These are phyloP conservation scores for Microchirus variegatus DNA, from an alignment of 2,797 vertebrate genomes.

Conservation along the genomic window DNA sequence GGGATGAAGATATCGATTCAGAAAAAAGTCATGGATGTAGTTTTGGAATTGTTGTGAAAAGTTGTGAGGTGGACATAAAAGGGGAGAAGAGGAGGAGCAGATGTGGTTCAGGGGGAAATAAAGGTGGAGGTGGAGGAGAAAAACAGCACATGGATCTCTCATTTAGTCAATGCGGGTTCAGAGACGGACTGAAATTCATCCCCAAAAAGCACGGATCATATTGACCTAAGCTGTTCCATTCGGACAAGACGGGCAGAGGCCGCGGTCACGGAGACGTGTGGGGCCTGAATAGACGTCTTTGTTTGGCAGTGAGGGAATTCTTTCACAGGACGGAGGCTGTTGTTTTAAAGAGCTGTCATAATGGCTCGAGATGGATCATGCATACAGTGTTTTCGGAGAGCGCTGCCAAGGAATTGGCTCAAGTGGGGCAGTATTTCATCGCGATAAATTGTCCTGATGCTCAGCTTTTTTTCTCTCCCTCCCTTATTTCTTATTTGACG, in stretches of 20 bases:
- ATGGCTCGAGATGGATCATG: slow-evolving; percentile 17
- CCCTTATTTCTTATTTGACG: no score
- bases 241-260: slow-evolving; percentile 37
- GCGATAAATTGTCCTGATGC: no score
- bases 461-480: no score
- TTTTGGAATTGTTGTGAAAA: not conserved
- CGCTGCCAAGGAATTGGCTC: slow-evolving; percentile 6
- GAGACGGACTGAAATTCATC: slow-evolving; percentile 33
- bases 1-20: not conserved
- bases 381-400: slow-evolving; percentile 7
- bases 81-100: not conserved
- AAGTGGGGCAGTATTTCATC: no score
- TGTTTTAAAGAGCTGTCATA: slow-evolving; percentile 38
- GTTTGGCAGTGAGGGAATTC: slow-evolving; percentile 20
- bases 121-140: slow-evolving; percentile 1
- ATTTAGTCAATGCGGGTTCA: slow-evolving; percentile 36
- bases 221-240: slow-evolving; percentile 49
- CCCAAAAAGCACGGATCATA: slow-evolving; percentile 28
- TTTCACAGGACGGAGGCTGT: slow-evolving; percentile 17
- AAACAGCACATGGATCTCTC: slow-evolving; percentile 50
- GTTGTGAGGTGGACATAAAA: not conserved
- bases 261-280: slow-evolving; percentile 16
- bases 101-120: not conserved
- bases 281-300: slow-evolving; percentile 61
- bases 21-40: not conserved